Evolutionary conservation across 1,140 invertebrate genomes (phyloP).

Genomic region (Leptinotarsa defecta): DNA sequence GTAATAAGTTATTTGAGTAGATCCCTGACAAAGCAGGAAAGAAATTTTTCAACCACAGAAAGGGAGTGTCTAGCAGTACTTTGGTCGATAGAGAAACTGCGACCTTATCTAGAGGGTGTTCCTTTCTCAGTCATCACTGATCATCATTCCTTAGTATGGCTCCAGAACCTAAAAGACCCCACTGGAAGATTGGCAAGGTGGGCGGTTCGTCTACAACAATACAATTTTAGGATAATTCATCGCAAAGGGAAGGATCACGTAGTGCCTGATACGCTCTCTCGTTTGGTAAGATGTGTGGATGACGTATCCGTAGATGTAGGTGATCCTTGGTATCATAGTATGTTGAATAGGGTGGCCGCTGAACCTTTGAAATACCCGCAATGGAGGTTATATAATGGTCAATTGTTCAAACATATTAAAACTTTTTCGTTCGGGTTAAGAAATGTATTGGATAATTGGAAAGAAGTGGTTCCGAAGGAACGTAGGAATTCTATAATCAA

Average conservation of each 20-base stretch:
- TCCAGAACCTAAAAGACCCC: slow-evolving; percentile 49
- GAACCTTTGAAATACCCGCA: slow-evolving; percentile 32
- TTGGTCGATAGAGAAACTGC: slow-evolving; percentile 55
- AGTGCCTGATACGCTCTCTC: slow-evolving; percentile 45
- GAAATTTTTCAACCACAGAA: slow-evolving; percentile 57
- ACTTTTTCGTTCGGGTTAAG: not conserved
- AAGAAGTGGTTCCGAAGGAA: slow-evolving; percentile 41
- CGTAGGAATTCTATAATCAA: slow-evolving; percentile 28
- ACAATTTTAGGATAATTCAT: slow-evolving; percentile 51
- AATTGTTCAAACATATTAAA: slow-evolving; percentile 32
- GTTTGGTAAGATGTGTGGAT: not conserved
- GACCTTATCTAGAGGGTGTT: slow-evolving; percentile 54
- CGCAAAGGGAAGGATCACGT: slow-evolving; percentile 45
- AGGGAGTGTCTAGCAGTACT: slow-evolving; percentile 59
- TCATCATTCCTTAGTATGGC: slow-evolving; percentile 57
- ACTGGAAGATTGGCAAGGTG: slow-evolving; percentile 12
- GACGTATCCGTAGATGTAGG: not conserved
- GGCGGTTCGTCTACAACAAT: slow-evolving; percentile 47
- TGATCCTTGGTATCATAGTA: slow-evolving; percentile 27
- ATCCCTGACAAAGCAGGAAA: slow-evolving; percentile 49
- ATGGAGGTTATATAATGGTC: slow-evolving; percentile 29
- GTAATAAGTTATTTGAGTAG: slow-evolving; percentile 55
- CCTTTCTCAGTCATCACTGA: slow-evolving; percentile 59
- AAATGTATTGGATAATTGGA: slow-evolving; percentile 36
- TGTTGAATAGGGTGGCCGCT: slow-evolving; percentile 23